Percentiles rank a stretch among this genome's conserved stretches.
These are phyloP conservation scores for Ptychobarbus kaznakovi DNA, from an alignment of 2,797 vertebrate species.

Conservation along the genomic window DNA sequence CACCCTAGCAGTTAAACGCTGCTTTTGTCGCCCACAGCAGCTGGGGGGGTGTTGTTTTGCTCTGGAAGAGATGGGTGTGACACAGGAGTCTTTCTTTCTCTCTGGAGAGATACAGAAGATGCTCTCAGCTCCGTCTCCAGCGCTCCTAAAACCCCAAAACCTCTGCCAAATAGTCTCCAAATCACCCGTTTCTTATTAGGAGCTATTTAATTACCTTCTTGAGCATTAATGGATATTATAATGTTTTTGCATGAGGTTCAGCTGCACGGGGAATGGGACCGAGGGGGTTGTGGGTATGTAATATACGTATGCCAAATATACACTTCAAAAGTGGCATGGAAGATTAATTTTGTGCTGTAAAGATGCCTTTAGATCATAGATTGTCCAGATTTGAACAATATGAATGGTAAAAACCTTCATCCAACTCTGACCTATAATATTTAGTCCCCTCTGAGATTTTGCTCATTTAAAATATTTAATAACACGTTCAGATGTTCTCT, in stretches of 20 bases:
- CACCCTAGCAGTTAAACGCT: background rate
- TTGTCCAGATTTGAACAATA: background rate
- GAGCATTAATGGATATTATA: background rate
- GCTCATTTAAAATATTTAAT: background rate
- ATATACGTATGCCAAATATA: background rate
- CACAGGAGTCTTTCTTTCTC: background rate
- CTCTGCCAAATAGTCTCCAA: background rate
- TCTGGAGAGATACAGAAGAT: constrained; percentile 6
- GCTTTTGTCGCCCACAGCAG: background rate
- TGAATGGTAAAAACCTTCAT: background rate
- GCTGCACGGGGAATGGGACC: background rate
- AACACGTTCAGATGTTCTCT: background rate
- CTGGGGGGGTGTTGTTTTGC: constrained; percentile 31
- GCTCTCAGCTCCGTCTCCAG: background rate
- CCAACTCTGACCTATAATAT: background rate
- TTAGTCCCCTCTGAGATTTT: background rate
- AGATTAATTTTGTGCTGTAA: background rate
- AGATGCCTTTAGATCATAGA: background rate
- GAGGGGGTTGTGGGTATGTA: background rate
- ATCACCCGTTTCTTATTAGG: background rate
- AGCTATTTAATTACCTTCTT: background rate
- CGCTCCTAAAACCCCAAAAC: background rate
- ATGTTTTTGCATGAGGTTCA: background rate
- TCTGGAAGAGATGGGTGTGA: constrained; percentile 22
- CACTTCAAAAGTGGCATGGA: background rate